Evolutionary conservation across 2,888 invertebrate species (phyloP).

Genomic region (Pyrrhia umbra): DNA sequence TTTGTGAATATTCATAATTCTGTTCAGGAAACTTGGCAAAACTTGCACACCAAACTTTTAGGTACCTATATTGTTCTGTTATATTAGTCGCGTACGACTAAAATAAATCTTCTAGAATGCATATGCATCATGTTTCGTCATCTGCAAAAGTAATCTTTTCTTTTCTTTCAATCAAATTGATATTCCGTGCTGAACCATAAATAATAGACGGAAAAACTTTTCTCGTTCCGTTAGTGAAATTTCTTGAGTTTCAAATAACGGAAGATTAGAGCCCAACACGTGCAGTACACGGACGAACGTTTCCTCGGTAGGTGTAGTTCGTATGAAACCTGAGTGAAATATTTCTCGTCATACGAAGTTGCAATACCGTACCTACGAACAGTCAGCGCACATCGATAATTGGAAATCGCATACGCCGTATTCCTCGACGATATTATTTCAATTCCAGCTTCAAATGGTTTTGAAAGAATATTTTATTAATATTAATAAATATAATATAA

Average conservation of each 20-base stretch:
- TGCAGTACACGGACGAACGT: conserved; percentile 61
- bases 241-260: conserved; percentile 69
- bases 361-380: conserved; percentile 72
- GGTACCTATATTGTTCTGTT: conserved; percentile 62
- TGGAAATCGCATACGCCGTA: conserved; percentile 76
- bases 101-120: conserved; percentile 64
- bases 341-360: conserved; percentile 71
- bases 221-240: conserved; percentile 63
- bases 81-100: conserved; percentile 65
- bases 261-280: conserved; percentile 69
- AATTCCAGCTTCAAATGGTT: conserved; percentile 63
- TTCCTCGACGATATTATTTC: conserved; percentile 72
- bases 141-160: conserved; percentile 57
- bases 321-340: conserved; percentile 70
- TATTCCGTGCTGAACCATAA: conserved; percentile 51
- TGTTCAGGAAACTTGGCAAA: conserved; percentile 72
- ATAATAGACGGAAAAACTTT: conserved; percentile 62
- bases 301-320: conserved; percentile 57
- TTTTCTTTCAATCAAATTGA: conserved; percentile 63
- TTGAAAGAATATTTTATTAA: conserved; percentile 47
- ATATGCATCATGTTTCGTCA: conserved; percentile 51
- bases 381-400: conserved; percentile 77
- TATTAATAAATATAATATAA: too few species aligned
- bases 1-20: conserved; percentile 84
- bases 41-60: conserved; percentile 72